Evolutionary conservation across 2,888 invertebrate species (phyloP).

Genomic region (Stenichneumon culpator): DNA sequence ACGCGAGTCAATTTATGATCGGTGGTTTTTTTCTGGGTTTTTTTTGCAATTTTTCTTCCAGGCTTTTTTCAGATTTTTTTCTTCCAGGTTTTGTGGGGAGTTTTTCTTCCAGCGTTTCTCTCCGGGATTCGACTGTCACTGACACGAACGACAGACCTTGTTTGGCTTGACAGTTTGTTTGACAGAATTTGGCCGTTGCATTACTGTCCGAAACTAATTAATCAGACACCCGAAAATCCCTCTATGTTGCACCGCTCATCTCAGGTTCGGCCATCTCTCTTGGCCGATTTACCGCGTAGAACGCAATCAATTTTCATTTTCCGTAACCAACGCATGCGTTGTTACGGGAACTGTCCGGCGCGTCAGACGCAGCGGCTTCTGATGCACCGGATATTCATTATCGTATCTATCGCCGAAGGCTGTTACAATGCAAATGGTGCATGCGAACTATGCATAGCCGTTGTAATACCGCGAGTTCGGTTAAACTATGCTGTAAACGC

Average conservation of each 20-base stretch:
- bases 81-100: neutral
- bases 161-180: too few relatives aligned
- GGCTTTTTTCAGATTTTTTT: neutral
- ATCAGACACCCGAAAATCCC: neutral
- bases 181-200: neutral
- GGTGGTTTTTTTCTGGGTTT: neutral
- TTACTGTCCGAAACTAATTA: neutral
- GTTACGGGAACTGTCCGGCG: too few relatives aligned
- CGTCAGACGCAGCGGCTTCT: neutral
- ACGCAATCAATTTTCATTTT: neutral
- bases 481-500: constrained; percentile 3
- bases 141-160: too few relatives aligned
- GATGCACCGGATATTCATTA: neutral
- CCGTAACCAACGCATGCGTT: too few relatives aligned
- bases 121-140: neutral
- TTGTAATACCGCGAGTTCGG: neutral
- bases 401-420: neutral
- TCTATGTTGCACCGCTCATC: neutral
- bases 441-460: neutral
- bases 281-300: neutral
- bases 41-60: too few relatives aligned
- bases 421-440: neutral
- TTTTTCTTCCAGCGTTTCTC: neutral
- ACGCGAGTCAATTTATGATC: neutral
- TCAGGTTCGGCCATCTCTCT: neutral